Percentiles rank a stretch among this genome's conserved stretches.
Conservation (phyloP, 2,113 vertebrate species). For the Canis aureus region DNA sequence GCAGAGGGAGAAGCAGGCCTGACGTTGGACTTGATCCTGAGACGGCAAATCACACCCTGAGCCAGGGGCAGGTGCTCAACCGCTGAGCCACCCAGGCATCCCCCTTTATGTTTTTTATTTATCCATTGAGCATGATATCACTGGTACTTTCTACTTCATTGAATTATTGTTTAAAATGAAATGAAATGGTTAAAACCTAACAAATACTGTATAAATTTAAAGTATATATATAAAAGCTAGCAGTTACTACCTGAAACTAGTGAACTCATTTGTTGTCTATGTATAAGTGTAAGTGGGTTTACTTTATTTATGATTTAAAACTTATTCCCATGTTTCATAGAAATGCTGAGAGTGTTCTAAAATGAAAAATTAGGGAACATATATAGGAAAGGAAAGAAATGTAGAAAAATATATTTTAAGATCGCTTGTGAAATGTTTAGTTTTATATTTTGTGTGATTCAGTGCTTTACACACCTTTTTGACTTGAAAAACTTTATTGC, state of each 20-base stretch:
- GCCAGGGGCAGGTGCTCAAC: no score
- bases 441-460: conserved; percentile 20
- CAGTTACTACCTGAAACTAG: neutral
- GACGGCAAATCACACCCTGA: no score
- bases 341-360: neutral
- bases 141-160: conserved; percentile 22
- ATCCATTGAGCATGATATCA: neutral
- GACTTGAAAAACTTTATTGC: conserved; percentile 12
- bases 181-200: conserved; percentile 20
- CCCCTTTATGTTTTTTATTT: conserved; percentile 19
- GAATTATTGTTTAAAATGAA: conserved; percentile 25
- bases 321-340: neutral
- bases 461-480: neutral
- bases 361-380: neutral
- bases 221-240: neutral
- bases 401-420: conserved; percentile 16
- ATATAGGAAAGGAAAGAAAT: neutral
- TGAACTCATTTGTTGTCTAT: conserved; percentile 10
- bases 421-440: neutral
- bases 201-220: conserved; percentile 15
- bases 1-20: no score
- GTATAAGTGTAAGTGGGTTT: neutral
- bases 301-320: conserved; percentile 43
- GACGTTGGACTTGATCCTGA: no score
- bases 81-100: no score